A percentile compares a stretch with the other conserved stretches of the same genome.
Conservation (phyloP, 2,888 invertebrate genomes). For the Spodoptera littoralis region DNA sequence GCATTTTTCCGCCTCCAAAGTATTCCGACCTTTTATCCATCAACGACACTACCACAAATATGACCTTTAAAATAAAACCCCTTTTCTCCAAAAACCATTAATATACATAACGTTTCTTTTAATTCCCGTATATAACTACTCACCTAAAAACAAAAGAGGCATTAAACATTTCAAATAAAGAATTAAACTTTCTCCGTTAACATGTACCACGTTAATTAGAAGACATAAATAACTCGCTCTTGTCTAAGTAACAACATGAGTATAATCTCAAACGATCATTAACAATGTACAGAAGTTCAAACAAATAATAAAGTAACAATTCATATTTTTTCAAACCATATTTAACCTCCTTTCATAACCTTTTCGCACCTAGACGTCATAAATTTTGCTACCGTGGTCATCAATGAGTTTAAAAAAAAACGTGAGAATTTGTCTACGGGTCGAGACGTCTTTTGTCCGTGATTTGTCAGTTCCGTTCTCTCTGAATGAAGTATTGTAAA, state of each 20-base stretch:
- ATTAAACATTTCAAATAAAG: conserved; percentile 8
- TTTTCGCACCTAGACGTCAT: conserved; percentile 70
- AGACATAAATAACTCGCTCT: conserved; percentile 29
- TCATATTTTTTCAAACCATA: conserved; percentile 38
- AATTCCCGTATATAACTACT: too few relatives aligned
- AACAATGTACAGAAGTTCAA: conserved; percentile 13
- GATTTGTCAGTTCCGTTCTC: conserved; percentile 79
- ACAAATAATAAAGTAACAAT: conserved; percentile 24
- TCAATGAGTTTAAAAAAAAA: conserved; percentile 71
- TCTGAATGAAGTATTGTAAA: conserved; percentile 70
- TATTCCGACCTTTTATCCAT: too few relatives aligned
- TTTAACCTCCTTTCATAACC: conserved; percentile 52
- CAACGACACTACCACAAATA: too few relatives aligned
- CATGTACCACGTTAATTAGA: conserved; percentile 31
- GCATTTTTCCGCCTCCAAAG: too few relatives aligned
- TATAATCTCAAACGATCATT: conserved; percentile 30
- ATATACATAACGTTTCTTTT: too few relatives aligned
- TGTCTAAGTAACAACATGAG: conserved; percentile 5
- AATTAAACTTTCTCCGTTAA: conserved; percentile 24
- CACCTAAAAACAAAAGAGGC: conserved; percentile 16
- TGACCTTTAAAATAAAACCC: too few relatives aligned
- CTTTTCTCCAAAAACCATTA: too few relatives aligned
- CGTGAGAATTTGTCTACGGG: conserved; percentile 81
- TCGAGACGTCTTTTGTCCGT: conserved; percentile 70
- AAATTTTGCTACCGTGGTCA: conserved; percentile 76